Percentiles rank a stretch among this genome's conserved stretches.
Conservation (phyloP, 2,113 vertebrate genomes). For the Heliornis fulica region DNA sequence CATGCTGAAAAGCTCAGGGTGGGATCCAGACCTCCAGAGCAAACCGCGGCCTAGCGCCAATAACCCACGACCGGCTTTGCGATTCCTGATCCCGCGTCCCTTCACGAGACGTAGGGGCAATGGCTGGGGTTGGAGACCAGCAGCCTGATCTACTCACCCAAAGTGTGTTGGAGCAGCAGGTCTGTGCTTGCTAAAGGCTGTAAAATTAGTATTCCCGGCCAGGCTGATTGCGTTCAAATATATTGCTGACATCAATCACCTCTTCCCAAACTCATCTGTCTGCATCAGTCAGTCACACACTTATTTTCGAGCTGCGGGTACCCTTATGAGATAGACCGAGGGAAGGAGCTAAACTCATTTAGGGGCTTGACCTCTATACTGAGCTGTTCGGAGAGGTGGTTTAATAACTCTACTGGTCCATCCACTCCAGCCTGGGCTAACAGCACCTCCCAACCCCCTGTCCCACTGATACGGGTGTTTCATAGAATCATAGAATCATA, state of each 20-base stretch:
- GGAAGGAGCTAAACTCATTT: conserved; percentile 68
- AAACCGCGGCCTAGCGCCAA: neutral
- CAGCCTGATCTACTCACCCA: neutral
- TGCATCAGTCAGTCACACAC: conserved; percentile 76
- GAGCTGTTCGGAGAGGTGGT: neutral
- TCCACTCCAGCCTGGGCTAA: neutral
- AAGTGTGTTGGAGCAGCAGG: neutral
- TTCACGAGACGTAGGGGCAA: neutral
- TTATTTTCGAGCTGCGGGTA: conserved; percentile 62
- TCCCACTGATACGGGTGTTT: conserved; percentile 1
- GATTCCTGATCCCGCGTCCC: neutral
- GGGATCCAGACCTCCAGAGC: neutral
- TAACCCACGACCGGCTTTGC: neutral
- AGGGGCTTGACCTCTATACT: conserved; percentile 61
- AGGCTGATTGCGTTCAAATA: conserved; percentile 63
- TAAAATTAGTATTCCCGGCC: conserved; percentile 61
- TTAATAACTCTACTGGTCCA: conserved; percentile 55
- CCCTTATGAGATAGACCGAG: conserved; percentile 57
- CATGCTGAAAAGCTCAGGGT: neutral
- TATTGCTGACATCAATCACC: conserved; percentile 77
- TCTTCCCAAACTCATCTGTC: conserved; percentile 71
- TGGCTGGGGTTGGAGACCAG: neutral
- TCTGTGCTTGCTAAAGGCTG: neutral
- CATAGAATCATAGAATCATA: too few relatives aligned
- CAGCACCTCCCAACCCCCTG: neutral